phyloP scores from a whole-genome alignment of 2,113 vertebrate species.

The cat (Felis catus) region DNA sequence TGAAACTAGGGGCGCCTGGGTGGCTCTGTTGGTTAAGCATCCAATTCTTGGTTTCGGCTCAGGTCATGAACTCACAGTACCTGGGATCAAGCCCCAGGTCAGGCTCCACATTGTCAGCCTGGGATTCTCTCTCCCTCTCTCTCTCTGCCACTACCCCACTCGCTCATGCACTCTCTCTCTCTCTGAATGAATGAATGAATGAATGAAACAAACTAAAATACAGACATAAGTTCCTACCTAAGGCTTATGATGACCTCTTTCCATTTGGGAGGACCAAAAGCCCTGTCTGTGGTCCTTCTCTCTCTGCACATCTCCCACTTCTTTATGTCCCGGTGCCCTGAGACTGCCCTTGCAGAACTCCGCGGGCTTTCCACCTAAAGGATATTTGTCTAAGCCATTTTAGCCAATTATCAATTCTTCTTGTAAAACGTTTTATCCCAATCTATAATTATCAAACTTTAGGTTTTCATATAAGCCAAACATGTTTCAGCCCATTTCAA shows the following conservation, averaged over 20 bases:
- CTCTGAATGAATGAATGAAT: no score
- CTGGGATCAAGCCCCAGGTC: no score
- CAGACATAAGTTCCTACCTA: not conserved
- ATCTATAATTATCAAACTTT: not conserved
- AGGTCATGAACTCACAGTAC: no score
- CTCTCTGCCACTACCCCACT: no score
- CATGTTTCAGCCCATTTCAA: not conserved
- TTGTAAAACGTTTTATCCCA: not conserved
- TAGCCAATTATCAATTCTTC: not conserved
- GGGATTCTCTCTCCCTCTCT: no score
- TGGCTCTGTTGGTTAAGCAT: no score
- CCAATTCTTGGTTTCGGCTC: no score
- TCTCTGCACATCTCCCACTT: not conserved
- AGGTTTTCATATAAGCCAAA: not conserved
- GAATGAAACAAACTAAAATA: not conserved
- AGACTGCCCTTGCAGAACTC: not conserved
- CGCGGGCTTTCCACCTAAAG: no score
- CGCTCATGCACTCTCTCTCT: no score
- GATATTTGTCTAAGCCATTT: not conserved
- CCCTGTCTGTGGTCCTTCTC: not conserved
- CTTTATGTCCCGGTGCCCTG: not conserved
- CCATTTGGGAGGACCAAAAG: not conserved
- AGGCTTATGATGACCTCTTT: not conserved
- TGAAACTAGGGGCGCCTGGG: not conserved
- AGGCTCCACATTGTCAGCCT: no score